Conservation (phyloP, 2,113 vertebrate genomes). For the Tringa solitaria region DNA sequence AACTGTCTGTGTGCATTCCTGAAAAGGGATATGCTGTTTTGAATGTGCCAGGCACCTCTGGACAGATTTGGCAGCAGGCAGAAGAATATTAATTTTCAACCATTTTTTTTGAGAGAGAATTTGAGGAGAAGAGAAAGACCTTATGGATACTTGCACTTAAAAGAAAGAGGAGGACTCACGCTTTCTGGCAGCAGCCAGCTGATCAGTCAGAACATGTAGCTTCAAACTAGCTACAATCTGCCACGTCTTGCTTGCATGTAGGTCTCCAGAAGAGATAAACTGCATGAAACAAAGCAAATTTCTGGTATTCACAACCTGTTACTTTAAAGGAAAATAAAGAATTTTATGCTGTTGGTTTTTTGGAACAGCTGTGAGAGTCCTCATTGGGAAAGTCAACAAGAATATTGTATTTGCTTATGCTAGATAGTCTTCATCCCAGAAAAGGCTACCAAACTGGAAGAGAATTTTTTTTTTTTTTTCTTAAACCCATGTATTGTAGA, state of each 20-base stretch:
- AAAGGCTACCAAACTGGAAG: neutral
- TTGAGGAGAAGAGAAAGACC: neutral
- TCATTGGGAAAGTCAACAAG: neutral
- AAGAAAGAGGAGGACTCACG: neutral
- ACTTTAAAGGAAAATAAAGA: neutral
- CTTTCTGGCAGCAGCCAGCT: neutral
- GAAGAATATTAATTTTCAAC: neutral
- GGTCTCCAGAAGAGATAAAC: neutral
- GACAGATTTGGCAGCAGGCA: neutral
- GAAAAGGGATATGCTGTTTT: neutral
- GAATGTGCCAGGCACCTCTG: neutral
- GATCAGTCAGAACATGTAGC: neutral
- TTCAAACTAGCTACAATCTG: neutral
- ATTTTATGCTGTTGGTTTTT: neutral
- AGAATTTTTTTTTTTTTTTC: neutral
- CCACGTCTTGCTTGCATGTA: neutral
- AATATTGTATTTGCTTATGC: neutral
- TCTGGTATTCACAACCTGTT: neutral
- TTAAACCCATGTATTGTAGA: neutral
- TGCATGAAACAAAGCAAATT: neutral
- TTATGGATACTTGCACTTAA: neutral
- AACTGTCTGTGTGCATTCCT: neutral
- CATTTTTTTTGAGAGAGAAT: neutral
- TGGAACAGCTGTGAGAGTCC: neutral
- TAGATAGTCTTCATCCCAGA: neutral